Evolutionary conservation across 1,140 invertebrate genomes (phyloP).

Genomic region (Heliconius eleuchia): DNA sequence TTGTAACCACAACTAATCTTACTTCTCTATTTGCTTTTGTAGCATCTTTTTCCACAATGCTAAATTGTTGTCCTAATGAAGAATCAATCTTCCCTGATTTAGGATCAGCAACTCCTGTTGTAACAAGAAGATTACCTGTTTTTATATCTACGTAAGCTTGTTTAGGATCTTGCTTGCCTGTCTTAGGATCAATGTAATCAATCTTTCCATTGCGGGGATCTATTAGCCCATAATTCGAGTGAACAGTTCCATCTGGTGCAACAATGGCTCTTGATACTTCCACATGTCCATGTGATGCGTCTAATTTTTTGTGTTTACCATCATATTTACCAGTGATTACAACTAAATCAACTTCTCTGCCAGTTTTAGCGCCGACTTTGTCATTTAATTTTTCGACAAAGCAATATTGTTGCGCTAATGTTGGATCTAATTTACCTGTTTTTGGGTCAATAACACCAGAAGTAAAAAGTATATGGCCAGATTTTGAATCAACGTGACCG

Average conservation of each 20-base stretch:
- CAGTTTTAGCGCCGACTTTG: conserved; percentile 68
- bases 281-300: conserved; percentile 82
- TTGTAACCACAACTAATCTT: conserved; percentile 81
- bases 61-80: conserved; percentile 80
- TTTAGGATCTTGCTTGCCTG: conserved; percentile 81
- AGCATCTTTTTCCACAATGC: conserved; percentile 81
- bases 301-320: conserved; percentile 82
- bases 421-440: conserved; percentile 81
- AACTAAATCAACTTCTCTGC: conserved; percentile 79
- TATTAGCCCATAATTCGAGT: conserved; percentile 82
- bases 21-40: conserved; percentile 82
- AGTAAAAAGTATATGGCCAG: conserved; percentile 81
- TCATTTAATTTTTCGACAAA: conserved; percentile 70
- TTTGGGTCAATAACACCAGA: conserved; percentile 82
- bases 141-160: conserved; percentile 82
- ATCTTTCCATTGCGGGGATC: conserved; percentile 81
- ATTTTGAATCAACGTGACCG: conserved; percentile 81
- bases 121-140: conserved; percentile 82
- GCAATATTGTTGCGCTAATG: conserved; percentile 82
- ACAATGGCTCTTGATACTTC: conserved; percentile 82
- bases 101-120: conserved; percentile 80
- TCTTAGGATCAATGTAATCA: conserved; percentile 81
- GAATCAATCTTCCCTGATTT: conserved; percentile 82
- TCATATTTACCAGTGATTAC: conserved; percentile 83
- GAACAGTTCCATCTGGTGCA: conserved; percentile 79